Percentiles rank a stretch among this genome's conserved stretches.
Conservation (phyloP, 2,797 vertebrate genomes). For the Lacerta viridis region DNA sequence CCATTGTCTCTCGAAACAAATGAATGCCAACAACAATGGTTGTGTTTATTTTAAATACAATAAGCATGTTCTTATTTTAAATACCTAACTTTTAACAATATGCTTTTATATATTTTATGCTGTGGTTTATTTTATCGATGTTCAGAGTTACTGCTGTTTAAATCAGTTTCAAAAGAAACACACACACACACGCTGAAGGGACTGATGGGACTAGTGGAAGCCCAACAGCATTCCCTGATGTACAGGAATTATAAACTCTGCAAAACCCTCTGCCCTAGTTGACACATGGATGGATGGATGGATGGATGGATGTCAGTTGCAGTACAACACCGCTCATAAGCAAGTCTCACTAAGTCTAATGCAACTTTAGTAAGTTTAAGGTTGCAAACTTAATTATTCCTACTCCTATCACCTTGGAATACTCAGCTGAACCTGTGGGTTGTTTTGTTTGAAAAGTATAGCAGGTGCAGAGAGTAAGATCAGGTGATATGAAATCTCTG, state of each 20-base stretch:
- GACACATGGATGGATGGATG: neutral
- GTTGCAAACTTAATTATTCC: neutral
- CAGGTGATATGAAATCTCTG: neutral
- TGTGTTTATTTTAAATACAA: no score
- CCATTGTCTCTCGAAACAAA: no score
- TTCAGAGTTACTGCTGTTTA: neutral
- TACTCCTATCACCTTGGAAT: neutral
- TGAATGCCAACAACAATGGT: no score
- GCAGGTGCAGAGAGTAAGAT: neutral
- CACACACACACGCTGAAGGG: no score
- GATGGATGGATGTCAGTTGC: neutral
- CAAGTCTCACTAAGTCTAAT: neutral
- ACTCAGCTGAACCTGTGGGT: neutral
- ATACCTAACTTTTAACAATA: no score
- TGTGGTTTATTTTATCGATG: no score
- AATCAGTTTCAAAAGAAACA: neutral
- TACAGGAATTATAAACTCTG: neutral
- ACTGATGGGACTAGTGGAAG: no score
- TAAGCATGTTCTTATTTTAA: no score
- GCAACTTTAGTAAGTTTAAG: neutral
- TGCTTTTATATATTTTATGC: no score
- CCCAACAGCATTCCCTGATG: no score
- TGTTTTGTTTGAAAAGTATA: neutral
- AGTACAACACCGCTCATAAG: neutral
- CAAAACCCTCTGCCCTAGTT: neutral